Base-by-base conservation (phyloP, 2,113 vertebrate species). In the Raja brachyura region DNA sequence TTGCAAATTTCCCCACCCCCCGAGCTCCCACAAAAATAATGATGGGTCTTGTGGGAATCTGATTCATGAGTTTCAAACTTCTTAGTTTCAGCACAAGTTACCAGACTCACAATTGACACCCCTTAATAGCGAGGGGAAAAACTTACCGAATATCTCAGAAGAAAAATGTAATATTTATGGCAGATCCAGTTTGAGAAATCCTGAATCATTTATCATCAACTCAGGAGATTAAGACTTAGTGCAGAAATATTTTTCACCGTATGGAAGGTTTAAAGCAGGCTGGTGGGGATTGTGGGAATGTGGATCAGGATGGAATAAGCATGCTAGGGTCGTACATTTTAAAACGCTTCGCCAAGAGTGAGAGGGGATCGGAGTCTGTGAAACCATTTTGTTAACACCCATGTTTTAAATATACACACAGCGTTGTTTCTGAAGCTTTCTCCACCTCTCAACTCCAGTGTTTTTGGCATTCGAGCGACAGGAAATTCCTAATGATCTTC, bases 401-500 rank as follows among this genome's bases (percentile, higher is more conserved):
- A 54, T 54, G 31, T 33, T 74, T 92, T 73, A 54, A 92, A 54
- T 54, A 73, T 48, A 92, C 73, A 92, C 90, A 73, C 20, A 73
- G 90, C 66, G 25, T 3, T 68, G 73, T 92, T 92, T 70, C 68
- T 73, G 68, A 92, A 92, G 73, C 33, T 68, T 6, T 92, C 68
- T 33, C 31, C 90, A 73, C 90, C 68, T 73, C 33, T 48, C 18
- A 92, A 39, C 61, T 48, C 31, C 90, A 92, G 90, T 5, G 39
- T 73, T 92, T 95, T 96, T 96, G 95, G 96, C 96, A 97, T 96
- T 96, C 96, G 97, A 97, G 97, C 97, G 97, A 97, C 98, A 98
- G 97, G 97, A 98, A 98, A 98, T 98, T 98, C 97, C 98, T 97
- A 97, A 98, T 97, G 97, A 97, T 97, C 97, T 98, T 97, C 97